These are phyloP conservation scores for Gallinago paraguaiae DNA, from an alignment of 2,113 vertebrate genomes.

Conservation along the genomic window DNA sequence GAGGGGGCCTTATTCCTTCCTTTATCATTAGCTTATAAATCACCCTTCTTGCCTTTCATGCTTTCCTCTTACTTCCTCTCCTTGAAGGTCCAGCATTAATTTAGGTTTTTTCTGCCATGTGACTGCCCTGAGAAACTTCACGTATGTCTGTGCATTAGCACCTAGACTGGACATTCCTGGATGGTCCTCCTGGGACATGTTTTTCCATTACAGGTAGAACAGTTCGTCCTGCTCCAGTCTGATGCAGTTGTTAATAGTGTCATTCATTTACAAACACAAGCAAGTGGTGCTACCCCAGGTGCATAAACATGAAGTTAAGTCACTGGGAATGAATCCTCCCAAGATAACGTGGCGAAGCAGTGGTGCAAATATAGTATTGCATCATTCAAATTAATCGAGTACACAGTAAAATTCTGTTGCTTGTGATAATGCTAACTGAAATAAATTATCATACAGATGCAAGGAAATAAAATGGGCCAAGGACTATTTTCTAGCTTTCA, in stretches of 20 bases:
- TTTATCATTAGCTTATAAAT: conserved; percentile 39
- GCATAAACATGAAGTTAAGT: background rate
- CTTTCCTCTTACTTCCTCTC: conserved; percentile 19
- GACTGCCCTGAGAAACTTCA: background rate
- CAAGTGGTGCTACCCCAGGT: accelerated
- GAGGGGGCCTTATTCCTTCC: background rate
- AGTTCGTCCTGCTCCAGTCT: background rate
- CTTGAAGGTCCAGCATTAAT: background rate
- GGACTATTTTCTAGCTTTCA: background rate
- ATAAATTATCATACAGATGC: background rate
- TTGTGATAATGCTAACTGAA: background rate
- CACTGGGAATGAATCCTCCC: background rate
- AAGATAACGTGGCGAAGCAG: background rate
- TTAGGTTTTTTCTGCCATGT: background rate
- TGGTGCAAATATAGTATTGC: background rate
- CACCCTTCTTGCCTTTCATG: conserved; percentile 19
- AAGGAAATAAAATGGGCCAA: background rate
- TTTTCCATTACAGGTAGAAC: background rate
- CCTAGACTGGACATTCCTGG: background rate
- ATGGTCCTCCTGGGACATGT: accelerated
- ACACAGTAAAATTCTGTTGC: background rate
- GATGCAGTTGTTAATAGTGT: background rate
- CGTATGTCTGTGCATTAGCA: background rate
- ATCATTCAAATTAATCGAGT: background rate
- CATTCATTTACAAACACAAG: background rate